A percentile compares a stretch with the other conserved stretches of the same genome.
phyloP scores from a whole-genome alignment of 1,140 invertebrate genomes.

The Anadara kagoshimensis region DNA sequence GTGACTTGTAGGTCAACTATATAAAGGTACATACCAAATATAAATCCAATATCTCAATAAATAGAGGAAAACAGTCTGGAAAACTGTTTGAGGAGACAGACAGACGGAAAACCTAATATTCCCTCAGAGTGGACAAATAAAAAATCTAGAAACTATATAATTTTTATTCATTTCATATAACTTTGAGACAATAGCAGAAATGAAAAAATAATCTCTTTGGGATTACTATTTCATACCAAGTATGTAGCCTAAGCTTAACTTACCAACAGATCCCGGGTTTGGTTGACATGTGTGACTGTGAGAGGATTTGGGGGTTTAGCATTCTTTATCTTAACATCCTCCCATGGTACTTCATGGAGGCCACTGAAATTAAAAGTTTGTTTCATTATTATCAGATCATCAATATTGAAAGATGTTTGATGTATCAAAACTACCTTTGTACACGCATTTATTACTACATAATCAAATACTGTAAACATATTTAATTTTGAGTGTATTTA shows the following conservation, averaged over 20 bases:
- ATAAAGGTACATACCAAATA: too few species aligned
- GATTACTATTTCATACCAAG: too few species aligned
- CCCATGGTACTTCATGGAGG: conserved; percentile 48
- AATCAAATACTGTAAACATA: not conserved
- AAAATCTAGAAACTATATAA: too few species aligned
- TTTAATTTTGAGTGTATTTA: not conserved
- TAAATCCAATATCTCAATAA: too few species aligned
- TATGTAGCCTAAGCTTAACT: not conserved
- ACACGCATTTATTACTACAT: not conserved
- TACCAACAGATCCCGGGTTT: conserved; percentile 68
- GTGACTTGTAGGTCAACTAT: too few species aligned
- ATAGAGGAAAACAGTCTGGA: too few species aligned
- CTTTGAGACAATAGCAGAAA: too few species aligned
- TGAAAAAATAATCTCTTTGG: too few species aligned
- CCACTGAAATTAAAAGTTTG: conserved; percentile 7
- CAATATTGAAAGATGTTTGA: not conserved
- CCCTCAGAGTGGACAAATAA: too few species aligned
- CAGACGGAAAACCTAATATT: too few species aligned
- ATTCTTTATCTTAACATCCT: conserved; percentile 53
- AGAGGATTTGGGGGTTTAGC: conserved; percentile 66
- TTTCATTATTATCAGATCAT: not conserved
- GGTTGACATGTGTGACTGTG: conserved; percentile 71
- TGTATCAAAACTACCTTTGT: not conserved
- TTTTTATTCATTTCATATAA: too few species aligned
- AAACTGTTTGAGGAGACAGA: too few species aligned